These are phyloP conservation scores for Melanocharis versteri DNA, from an alignment of 2,113 vertebrate species.

Conservation along the genomic window DNA sequence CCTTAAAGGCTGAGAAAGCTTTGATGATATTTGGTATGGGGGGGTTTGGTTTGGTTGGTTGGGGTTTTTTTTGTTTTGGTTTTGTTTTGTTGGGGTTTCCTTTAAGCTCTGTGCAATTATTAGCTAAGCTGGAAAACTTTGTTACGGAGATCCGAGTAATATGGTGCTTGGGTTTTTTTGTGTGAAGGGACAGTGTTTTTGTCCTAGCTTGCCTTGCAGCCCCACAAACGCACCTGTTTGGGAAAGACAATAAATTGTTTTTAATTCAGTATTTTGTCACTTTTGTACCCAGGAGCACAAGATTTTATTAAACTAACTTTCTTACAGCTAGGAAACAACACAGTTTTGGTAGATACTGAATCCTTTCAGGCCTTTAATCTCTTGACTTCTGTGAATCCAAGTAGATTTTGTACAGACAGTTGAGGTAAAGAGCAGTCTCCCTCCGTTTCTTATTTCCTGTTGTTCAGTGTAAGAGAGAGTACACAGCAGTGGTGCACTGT, in stretches of 20 bases:
- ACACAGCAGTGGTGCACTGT: not conserved
- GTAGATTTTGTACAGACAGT: not conserved
- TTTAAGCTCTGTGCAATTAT: not conserved
- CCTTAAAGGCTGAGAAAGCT: not conserved
- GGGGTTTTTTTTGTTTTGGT: not conserved
- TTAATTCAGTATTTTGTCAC: not conserved
- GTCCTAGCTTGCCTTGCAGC: not conserved
- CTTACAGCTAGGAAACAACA: not conserved
- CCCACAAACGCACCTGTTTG: not conserved
- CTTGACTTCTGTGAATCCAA: not conserved
- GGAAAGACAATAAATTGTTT: not conserved
- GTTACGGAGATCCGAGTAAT: not conserved
- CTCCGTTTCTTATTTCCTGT: not conserved
- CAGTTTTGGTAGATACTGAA: not conserved
- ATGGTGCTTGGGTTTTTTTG: not conserved
- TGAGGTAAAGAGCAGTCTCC: not conserved
- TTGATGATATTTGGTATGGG: not conserved
- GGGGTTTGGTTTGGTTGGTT: not conserved
- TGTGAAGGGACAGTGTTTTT: not conserved
- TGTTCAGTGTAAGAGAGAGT: not conserved
- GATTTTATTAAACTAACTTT: not conserved
- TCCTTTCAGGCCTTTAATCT: not conserved
- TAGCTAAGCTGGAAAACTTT: not conserved
- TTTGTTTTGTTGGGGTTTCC: not conserved
- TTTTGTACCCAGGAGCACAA: not conserved